Conservation (phyloP, 1,140 invertebrate species). For the Trichogramma pretiosum region DNA sequence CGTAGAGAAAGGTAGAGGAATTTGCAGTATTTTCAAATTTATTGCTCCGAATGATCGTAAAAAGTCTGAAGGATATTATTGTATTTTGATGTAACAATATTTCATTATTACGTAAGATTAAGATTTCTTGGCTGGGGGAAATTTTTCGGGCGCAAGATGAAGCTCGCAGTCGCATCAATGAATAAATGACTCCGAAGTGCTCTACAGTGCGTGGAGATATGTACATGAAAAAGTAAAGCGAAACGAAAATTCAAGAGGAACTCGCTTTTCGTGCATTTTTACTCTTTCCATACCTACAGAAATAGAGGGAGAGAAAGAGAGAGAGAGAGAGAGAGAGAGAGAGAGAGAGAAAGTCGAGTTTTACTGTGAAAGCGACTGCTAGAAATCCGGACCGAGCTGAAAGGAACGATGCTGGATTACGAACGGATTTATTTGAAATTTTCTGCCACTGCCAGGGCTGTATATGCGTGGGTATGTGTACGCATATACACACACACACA, state of each 20-base stretch:
- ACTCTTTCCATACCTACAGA: background rate
- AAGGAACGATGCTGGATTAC: conserved; percentile 43
- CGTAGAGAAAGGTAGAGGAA: no score
- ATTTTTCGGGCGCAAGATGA: background rate
- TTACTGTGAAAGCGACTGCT: conserved; percentile 35
- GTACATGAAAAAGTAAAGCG: conserved; percentile 22
- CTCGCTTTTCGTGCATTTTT: conserved; percentile 9
- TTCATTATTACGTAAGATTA: no score
- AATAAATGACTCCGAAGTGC: background rate
- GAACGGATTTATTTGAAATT: conserved; percentile 46
- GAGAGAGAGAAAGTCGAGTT: conserved; percentile 18
- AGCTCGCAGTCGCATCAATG: background rate
- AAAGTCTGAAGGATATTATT: no score
- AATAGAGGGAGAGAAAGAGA: no score
- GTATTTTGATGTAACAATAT: no score
- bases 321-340: conserved; percentile 18
- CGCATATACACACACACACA: no score
- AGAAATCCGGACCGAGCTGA: conserved; percentile 39
- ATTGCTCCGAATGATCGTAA: no score
- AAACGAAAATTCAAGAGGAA: conserved; percentile 24
- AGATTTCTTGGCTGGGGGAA: background rate
- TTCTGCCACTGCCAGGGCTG: conserved; percentile 29
- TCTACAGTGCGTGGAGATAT: conserved; percentile 3
- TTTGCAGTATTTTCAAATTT: no score
- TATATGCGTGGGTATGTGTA: no score